phyloP scores from a whole-genome alignment of 2,888 invertebrate genomes.

The Choristoneura rosaceana region DNA sequence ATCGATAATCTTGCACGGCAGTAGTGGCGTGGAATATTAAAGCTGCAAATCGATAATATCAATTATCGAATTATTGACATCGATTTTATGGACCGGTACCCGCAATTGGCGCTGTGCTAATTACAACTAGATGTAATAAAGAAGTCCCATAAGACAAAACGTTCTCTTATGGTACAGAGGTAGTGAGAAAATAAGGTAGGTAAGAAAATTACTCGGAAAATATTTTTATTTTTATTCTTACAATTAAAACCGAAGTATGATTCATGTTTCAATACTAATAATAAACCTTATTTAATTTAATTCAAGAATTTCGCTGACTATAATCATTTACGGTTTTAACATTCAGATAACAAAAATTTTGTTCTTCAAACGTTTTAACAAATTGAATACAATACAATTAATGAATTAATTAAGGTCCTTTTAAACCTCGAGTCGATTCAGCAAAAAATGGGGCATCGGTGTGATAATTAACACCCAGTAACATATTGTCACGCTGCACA shows the following conservation, averaged over 20 bases:
- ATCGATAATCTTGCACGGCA: conserved; percentile 66
- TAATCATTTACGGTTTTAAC: conserved; percentile 25
- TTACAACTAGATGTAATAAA: conserved; percentile 12
- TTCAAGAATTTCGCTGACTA: conserved; percentile 3
- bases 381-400: conserved; percentile 43
- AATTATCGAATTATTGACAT: conserved; percentile 81
- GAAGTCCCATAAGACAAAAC: neutral
- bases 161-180: no score
- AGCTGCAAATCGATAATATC: conserved; percentile 76
- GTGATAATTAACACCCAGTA: conserved; percentile 41
- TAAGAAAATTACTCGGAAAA: no score
- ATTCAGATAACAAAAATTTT: conserved; percentile 10
- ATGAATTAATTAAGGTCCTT: conserved; percentile 39
- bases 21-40: conserved; percentile 70
- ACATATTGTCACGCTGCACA: conserved; percentile 26
- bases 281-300: conserved; percentile 6
- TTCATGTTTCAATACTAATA: neutral
- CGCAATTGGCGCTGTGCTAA: conserved; percentile 32
- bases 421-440: conserved; percentile 1
- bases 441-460: conserved; percentile 25
- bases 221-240: no score
- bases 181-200: no score
- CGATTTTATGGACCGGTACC: conserved; percentile 56
- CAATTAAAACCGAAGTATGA: neutral
- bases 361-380: conserved; percentile 14